Conservation (phyloP, 1,140 invertebrate genomes). For the Brachionus plicatilis region DNA sequence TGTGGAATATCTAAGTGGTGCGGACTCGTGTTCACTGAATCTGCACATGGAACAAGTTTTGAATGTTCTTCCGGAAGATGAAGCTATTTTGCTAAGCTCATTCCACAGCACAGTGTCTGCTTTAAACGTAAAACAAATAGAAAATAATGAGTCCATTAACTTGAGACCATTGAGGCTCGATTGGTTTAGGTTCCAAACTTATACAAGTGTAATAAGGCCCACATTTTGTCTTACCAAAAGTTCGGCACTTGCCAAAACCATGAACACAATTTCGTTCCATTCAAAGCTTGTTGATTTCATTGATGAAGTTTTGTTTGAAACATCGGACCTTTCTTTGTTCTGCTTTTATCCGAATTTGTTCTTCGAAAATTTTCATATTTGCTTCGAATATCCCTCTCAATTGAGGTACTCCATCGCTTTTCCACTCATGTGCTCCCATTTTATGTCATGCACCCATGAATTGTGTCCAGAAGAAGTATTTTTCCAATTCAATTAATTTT, state of each 20-base stretch:
- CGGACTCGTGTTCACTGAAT: constrained; percentile 85
- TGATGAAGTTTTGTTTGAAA: constrained; percentile 93
- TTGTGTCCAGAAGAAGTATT: constrained; percentile 84
- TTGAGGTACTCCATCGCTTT: constrained; percentile 95
- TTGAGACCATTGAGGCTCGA: constrained; percentile 87
- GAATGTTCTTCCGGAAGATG: constrained; percentile 70
- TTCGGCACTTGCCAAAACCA: constrained; percentile 73
- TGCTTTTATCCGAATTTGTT: constrained; percentile 93
- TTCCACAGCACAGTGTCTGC: constrained; percentile 78
- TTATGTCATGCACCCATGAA: constrained; percentile 93
- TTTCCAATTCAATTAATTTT: neutral
- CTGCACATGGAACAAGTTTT: constrained; percentile 71
- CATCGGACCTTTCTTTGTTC: constrained; percentile 83
- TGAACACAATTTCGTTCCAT: constrained; percentile 93
- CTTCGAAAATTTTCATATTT: constrained; percentile 97
- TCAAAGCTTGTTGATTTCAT: constrained; percentile 96
- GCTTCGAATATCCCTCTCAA: constrained; percentile 92
- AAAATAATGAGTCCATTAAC: constrained; percentile 92
- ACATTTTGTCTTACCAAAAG: constrained; percentile 77
- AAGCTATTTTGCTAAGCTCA: constrained; percentile 85
- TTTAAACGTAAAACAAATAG: constrained; percentile 82
- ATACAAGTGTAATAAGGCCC: constrained; percentile 77
- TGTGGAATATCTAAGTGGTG: constrained; percentile 88
- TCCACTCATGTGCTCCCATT: constrained; percentile 92
- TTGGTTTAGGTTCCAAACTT: constrained; percentile 82